phyloP scores from a whole-genome alignment of 1,140 invertebrate genomes.

The Meloidogyne floridensis region DNA sequence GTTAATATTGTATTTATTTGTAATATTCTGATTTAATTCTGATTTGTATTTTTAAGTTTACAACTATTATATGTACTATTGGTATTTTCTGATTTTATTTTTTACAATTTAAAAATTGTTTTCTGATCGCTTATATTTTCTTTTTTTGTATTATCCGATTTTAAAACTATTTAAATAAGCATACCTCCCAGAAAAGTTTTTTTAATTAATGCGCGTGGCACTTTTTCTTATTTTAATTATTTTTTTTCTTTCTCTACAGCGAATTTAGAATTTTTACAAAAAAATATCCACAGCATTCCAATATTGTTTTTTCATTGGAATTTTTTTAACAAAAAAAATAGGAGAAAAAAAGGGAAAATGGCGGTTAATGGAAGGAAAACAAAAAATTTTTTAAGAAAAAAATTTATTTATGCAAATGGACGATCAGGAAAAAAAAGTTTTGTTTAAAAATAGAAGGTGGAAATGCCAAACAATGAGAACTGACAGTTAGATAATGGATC shows the following conservation, averaged over 20 bases:
- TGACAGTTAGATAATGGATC: background rate
- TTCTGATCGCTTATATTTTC: background rate
- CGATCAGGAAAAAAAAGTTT: background rate
- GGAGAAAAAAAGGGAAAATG: background rate
- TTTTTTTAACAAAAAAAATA: background rate
- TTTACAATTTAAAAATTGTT: too few species aligned
- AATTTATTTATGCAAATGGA: background rate
- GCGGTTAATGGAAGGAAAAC: background rate
- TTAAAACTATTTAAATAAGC: background rate
- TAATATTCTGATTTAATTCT: background rate
- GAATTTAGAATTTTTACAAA: background rate
- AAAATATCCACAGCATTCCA: background rate
- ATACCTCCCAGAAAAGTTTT: background rate
- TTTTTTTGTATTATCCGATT: background rate
- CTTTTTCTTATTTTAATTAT: background rate
- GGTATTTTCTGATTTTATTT: too few species aligned
- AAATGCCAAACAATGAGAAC: background rate
- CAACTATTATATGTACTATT: too few species aligned
- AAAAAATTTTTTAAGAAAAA: background rate
- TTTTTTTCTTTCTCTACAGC: background rate
- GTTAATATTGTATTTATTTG: too few species aligned
- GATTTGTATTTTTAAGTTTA: too few species aligned
- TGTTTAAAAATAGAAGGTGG: background rate
- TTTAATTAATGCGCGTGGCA: slow-evolving; percentile 1
- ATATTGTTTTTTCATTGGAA: background rate